Base-by-base conservation (phyloP, 2,113 vertebrate species). In the Cololabis saira region DNA sequence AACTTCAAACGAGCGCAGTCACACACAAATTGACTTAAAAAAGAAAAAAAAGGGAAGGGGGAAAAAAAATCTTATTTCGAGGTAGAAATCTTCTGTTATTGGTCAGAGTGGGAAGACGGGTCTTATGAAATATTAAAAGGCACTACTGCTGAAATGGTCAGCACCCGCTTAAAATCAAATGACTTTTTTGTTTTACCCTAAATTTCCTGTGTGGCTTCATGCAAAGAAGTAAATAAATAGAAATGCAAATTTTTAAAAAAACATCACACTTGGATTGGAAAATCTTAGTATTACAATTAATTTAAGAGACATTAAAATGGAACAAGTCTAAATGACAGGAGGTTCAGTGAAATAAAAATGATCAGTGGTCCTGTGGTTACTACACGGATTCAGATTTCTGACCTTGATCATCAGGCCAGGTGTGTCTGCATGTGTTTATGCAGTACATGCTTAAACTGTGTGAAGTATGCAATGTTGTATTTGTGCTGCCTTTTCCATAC, bases 101-200 rank as follows among this genome's bases (percentile, higher is more conserved):
- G 57, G 55, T 74, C 11, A 69, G 67, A 47, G 57, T 73, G 63
- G 42, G 18, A 49, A 61, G 27, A 61, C 18, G 51, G 48, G 19
- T 27, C 2, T 44, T 7, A 80, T 80, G 12, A 71, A 73, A 83
- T 71, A 81, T 81, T 67, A 67, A 76, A 33, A 63, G 37, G 2
- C n/a, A 17, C 15, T 12, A 40, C 58, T 7, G 33, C 33, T 37
- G 33, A 37, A 37, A 37, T 4, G 33, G 5, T 37, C 33, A 37
- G 33, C 33, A 37, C 33, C 33, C 10, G 33, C 5, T 37, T 37
- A 7, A 11, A 37, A 37, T 37, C 1, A 37, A 37, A 4, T 37
- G 5, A 37, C 33, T 37, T 7, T 37, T 4, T 27, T 27, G 24
- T 27, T 27, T 27, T 27, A 3, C 5, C 24, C 33, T 37, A 37